Conservation (phyloP, 2,888 invertebrate genomes). For the Cremastobaeus sp. region DNA sequence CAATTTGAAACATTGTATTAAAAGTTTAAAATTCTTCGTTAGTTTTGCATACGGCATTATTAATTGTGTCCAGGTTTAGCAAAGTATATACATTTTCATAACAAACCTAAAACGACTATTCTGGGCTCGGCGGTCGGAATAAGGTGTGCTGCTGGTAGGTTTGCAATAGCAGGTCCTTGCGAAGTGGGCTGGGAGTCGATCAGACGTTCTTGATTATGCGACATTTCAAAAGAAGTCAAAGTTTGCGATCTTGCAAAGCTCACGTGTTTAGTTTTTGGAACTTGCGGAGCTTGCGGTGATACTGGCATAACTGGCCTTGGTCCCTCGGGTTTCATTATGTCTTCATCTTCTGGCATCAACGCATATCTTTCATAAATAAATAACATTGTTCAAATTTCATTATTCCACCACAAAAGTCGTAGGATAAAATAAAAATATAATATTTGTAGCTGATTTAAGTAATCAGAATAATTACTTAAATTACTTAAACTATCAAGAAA, state of each 20-base stretch:
- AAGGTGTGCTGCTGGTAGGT: conserved; percentile 67
- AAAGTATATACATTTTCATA: background rate
- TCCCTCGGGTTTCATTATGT: conserved; percentile 85
- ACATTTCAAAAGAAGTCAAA: conserved; percentile 87
- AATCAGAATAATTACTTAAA: no score
- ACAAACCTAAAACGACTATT: conserved; percentile 78
- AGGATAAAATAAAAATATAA: no score
- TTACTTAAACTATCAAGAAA: no score
- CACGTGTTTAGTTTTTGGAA: conserved; percentile 91
- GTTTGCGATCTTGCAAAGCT: conserved; percentile 94
- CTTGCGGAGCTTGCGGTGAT: conserved; percentile 75
- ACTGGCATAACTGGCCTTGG: conserved; percentile 79
- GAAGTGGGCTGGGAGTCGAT: conserved; percentile 76
- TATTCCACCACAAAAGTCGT: no score
- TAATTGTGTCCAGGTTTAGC: no score
- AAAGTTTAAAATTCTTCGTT: no score
- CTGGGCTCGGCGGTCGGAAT: conserved; percentile 73
- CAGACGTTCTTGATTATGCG: conserved; percentile 78
- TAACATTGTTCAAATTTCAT: no score
- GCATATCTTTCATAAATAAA: conserved; percentile 79
- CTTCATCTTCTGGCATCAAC: conserved; percentile 89
- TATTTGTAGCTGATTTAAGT: no score
- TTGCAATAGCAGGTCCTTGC: conserved; percentile 68
- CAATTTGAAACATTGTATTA: no score
- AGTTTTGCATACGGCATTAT: no score